Evolutionary conservation across 2,113 vertebrate species (phyloP).

Genomic region (Lophius piscatorius): DNA sequence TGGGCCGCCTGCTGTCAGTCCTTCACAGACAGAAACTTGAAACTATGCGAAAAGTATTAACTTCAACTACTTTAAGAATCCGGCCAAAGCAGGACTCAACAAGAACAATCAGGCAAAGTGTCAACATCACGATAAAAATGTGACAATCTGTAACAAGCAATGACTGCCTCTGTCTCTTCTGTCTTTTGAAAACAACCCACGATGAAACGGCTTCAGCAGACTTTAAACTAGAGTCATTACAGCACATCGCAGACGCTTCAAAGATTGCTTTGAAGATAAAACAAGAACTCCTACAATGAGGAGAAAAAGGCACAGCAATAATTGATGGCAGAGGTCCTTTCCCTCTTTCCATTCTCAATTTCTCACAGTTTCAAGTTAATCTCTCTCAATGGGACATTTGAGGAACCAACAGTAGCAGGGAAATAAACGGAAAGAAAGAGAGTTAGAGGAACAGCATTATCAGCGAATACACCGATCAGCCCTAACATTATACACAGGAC

Average conservation of each 20-base stretch:
- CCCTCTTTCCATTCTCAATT: slow-evolving; percentile 31
- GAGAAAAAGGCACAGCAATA: slow-evolving; percentile 21
- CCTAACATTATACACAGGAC: no score
- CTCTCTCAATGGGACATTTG: slow-evolving; percentile 29
- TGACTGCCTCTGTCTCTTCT: slow-evolving; percentile 12
- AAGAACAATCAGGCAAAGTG: neutral
- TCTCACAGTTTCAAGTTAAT: slow-evolving; percentile 20
- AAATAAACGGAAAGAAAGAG: slow-evolving; percentile 2
- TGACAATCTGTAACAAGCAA: slow-evolving; percentile 26
- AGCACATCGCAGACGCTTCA: slow-evolving; percentile 28
- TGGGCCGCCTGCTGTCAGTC: neutral
- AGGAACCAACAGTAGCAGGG: neutral
- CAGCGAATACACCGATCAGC: no score
- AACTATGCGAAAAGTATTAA: neutral
- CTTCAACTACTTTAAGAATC: neutral
- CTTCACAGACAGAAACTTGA: neutral
- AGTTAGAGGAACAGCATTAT: no score
- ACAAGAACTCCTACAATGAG: slow-evolving; percentile 19
- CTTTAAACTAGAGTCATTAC: slow-evolving; percentile 43
- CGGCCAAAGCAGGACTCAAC: neutral
- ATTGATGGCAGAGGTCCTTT: slow-evolving; percentile 30
- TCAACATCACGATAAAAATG: neutral
- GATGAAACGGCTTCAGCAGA: slow-evolving; percentile 34
- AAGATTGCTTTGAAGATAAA: slow-evolving; percentile 51
- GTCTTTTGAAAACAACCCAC: slow-evolving; percentile 24